Evolutionary conservation across 2,888 invertebrate genomes (phyloP).

Genomic region (Galeruca laticollis): DNA sequence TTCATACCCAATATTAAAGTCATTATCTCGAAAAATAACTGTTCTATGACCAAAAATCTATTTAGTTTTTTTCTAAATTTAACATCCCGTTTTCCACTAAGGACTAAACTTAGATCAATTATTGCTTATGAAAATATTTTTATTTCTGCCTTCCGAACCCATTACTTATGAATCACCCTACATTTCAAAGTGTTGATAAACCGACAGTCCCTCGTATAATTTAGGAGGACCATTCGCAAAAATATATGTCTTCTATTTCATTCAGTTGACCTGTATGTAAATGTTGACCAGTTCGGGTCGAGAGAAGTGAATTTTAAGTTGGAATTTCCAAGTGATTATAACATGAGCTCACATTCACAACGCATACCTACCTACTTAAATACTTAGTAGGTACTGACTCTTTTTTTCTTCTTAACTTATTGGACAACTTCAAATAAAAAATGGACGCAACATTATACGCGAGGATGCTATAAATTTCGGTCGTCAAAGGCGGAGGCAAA

Average conservation of each 20-base stretch:
- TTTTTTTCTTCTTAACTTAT: conserved; percentile 8
- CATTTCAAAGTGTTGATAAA: too few species aligned
- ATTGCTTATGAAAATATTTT: too few species aligned
- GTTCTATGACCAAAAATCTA: too few species aligned
- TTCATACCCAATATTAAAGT: too few species aligned
- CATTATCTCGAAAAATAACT: too few species aligned
- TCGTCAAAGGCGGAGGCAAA: not conserved
- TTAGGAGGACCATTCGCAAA: not conserved
- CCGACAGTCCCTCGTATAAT: not conserved
- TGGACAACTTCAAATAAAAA: conserved; percentile 17
- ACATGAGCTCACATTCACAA: conserved; percentile 24
- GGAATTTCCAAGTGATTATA: conserved; percentile 31
- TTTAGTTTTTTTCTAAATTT: too few species aligned
- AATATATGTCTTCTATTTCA: not conserved
- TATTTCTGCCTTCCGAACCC: too few species aligned
- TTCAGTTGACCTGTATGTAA: conserved; percentile 7
- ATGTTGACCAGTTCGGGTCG: conserved; percentile 9
- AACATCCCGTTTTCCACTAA: too few species aligned
- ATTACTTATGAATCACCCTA: too few species aligned
- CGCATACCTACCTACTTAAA: conserved; percentile 32
- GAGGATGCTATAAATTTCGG: conserved; percentile 12
- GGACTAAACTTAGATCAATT: too few species aligned
- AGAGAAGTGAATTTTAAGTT: conserved; percentile 21
- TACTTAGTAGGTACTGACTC: not conserved
- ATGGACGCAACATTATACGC: not conserved